Base-by-base conservation (phyloP, 2,888 invertebrate species). In the Trilocha varians region DNA sequence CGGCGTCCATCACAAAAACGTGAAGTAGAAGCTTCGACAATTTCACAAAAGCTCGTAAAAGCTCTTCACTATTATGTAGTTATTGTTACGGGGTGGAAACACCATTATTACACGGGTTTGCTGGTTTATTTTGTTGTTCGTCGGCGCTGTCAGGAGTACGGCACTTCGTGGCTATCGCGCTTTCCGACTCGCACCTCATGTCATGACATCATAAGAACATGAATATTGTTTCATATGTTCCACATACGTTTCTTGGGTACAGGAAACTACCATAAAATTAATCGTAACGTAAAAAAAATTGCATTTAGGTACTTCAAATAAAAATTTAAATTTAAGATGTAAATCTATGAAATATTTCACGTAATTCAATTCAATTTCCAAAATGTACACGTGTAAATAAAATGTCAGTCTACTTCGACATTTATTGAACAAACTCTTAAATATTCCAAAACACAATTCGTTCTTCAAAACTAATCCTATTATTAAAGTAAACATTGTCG, bases 31-130 rank as follows among this genome's bases (percentile, higher is more conserved):
- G 79, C 82, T 76, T 78, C 76, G 78, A 79, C 79, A 71, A 75
- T 78, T 78, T 78, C 65, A 83, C 83, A 85, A 85, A 85, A 85
- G 85, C 82, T 85, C 84, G 78, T 84, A 84, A 84, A 85, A 79
- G 78, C 82, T 72, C 82, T 84, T 73, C 65, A 82, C 83, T 85
- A 84, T 84, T 84, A 83, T 80, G 84, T 82, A 82, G 82, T 84
- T 85, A 83, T 83, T 84, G 83, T 84, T 84, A 84, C 82, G 66
- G 80, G 71, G 82, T 85, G 83, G 79, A 83, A 85, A 83, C 82
- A 84, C 85, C 79, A 82, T 83, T 83, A 85, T 85, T 82, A 85
- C 78, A 71, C 68, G 66, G 65, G 66, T 67, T 70, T 48, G 68
- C 66, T 61, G 73, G 67, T 78, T 78, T 78, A 75, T 78, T 80